phyloP scores from a whole-genome alignment of 2,888 invertebrate species.

The Sialis fuliginosa region DNA sequence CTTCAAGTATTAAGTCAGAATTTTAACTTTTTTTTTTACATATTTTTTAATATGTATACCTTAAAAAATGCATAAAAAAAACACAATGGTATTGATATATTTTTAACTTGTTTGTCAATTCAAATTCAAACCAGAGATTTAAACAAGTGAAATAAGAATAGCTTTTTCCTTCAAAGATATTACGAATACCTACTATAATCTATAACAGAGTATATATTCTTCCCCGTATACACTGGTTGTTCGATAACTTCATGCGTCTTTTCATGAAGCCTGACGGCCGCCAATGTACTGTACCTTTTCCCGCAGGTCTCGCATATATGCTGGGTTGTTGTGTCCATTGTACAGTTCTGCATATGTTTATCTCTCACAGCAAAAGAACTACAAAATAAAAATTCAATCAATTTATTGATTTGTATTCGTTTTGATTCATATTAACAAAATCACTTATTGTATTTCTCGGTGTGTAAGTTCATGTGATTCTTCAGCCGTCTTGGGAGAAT shows the following conservation, averaged over 20 bases:
- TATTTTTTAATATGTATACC: no score
- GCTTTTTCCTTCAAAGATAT: background rate
- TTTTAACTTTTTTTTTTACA: no score
- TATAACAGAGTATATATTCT: background rate
- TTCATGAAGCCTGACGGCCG: background rate
- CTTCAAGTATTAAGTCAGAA: no score
- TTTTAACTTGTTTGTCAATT: no score
- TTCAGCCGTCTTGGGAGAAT: background rate
- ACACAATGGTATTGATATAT: no score
- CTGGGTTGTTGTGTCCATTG: background rate
- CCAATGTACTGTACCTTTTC: background rate
- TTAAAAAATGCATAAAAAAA: no score
- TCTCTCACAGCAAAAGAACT: background rate
- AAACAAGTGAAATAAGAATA: no score
- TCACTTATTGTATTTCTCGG: background rate
- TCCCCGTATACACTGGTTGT: background rate
- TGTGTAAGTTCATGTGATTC: background rate
- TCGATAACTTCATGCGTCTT: background rate
- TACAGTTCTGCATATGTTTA: background rate
- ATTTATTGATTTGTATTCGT: background rate
- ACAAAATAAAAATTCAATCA: background rate
- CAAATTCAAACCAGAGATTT: no score
- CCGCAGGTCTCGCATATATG: background rate
- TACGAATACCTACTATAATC: background rate
- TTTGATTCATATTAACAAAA: background rate